phyloP scores from a whole-genome alignment of 2,113 vertebrate genomes.

The Prolemur simus region DNA sequence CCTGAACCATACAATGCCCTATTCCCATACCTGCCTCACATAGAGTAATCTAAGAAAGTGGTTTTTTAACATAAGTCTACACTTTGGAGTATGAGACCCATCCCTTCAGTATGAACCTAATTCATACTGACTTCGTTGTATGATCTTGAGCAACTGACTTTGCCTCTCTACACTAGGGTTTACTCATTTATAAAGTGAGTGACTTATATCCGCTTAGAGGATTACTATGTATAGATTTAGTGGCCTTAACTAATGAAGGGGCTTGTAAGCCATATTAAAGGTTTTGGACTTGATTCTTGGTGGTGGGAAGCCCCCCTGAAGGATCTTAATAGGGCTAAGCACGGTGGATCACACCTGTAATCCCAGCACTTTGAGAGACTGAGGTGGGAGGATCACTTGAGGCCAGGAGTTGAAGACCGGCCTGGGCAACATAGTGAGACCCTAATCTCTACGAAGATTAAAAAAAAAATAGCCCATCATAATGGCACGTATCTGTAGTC shows the following conservation, averaged over 20 bases:
- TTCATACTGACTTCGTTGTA: not conserved
- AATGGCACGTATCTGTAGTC: too few species aligned
- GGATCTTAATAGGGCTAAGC: not conserved
- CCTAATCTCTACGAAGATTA: too few species aligned
- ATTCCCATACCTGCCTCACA: not conserved
- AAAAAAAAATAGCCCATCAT: too few species aligned
- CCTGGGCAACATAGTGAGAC: too few species aligned
- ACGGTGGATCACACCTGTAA: too few species aligned
- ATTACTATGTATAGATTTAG: slow-evolving; percentile 17
- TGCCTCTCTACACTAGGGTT: not conserved
- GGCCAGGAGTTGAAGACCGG: too few species aligned
- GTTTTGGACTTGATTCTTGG: slow-evolving; percentile 25
- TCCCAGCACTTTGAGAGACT: too few species aligned
- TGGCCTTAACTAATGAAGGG: not conserved
- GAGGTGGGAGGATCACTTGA: too few species aligned
- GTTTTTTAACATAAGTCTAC: not conserved
- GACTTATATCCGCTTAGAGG: not conserved
- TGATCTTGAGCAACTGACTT: not conserved
- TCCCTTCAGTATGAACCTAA: not conserved
- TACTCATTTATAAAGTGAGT: slow-evolving; percentile 44
- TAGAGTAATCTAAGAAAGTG: not conserved
- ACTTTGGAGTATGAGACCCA: not conserved
- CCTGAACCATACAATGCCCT: not conserved
- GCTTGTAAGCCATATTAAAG: not conserved
- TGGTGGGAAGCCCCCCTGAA: not conserved